Conservation (phyloP, 2,113 vertebrate genomes). For the Corythaeola cristata region DNA sequence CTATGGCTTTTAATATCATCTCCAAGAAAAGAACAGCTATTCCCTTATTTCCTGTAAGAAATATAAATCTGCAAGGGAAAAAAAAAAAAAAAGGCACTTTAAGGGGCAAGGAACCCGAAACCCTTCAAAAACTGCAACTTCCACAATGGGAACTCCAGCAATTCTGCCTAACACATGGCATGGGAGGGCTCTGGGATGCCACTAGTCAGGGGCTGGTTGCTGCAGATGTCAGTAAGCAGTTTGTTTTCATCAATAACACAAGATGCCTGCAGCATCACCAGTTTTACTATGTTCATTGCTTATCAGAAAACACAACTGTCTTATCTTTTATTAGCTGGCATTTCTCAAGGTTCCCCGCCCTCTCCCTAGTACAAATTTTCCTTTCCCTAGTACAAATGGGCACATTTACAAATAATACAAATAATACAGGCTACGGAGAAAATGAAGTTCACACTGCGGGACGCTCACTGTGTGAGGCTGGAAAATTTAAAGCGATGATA, state of each 20-base stretch:
- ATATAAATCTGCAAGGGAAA: neutral
- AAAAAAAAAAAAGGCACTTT: neutral
- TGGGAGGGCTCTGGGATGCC: neutral
- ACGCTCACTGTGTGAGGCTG: neutral
- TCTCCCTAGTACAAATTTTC: too few relatives aligned
- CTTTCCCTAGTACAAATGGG: neutral
- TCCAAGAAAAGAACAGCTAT: neutral
- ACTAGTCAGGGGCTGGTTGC: neutral
- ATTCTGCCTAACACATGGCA: neutral
- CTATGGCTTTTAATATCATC: neutral
- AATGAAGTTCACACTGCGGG: neutral
- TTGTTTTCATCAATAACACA: conserved; percentile 31
- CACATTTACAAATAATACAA: neutral
- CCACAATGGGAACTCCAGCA: neutral
- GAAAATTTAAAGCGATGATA: neutral
- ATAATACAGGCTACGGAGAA: neutral
- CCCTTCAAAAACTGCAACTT: neutral
- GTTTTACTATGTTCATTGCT: neutral
- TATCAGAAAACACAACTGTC: conserved; percentile 30
- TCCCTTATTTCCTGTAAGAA: neutral
- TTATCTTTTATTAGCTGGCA: conserved; percentile 30
- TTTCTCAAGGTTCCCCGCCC: conserved; percentile 10
- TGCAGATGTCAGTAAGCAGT: conserved; percentile 18
- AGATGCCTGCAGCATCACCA: conserved; percentile 24
- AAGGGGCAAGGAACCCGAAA: neutral